These are phyloP conservation scores for Brachymystax lenok DNA, from an alignment of 2,797 vertebrate species.

Conservation along the genomic window DNA sequence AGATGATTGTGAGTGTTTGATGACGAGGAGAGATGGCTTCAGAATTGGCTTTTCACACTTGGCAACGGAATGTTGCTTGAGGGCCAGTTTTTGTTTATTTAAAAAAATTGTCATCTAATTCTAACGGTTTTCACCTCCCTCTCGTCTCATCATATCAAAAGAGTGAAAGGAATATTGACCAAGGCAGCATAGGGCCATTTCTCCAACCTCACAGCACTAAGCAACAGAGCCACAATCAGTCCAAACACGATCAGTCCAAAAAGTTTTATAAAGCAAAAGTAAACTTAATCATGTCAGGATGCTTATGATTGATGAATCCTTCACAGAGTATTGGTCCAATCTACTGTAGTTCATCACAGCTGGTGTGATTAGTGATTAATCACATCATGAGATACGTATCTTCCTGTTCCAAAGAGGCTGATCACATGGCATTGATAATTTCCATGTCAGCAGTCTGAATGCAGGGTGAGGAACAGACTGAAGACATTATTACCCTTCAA, in stretches of 20 bases:
- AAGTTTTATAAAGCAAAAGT: conserved; percentile 48
- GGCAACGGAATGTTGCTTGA: background rate
- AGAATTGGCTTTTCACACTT: background rate
- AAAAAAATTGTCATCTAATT: background rate
- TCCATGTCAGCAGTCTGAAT: conserved; percentile 59
- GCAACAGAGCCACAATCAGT: background rate
- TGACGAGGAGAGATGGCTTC: background rate
- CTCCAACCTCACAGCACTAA: conserved; percentile 15
- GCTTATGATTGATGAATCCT: conserved; percentile 75
- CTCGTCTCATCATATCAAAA: conserved; percentile 54
- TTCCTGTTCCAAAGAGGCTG: conserved; percentile 65
- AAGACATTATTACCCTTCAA: conserved; percentile 67
- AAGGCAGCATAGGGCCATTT: conserved; percentile 30
- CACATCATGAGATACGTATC: conserved; percentile 72
- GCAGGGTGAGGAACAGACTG: conserved; percentile 42
- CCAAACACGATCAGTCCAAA: background rate
- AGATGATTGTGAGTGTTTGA: background rate
- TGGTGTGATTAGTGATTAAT: conserved; percentile 69
- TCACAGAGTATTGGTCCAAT: conserved; percentile 64
- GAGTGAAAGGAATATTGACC: conserved; percentile 35
- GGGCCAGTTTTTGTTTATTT: too few relatives aligned
- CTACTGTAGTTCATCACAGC: conserved; percentile 68
- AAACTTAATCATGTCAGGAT: conserved; percentile 63
- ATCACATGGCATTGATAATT: conserved; percentile 74
- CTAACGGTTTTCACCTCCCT: background rate